These are phyloP conservation scores for Catalaphyllia jardinei DNA, from an alignment of 64 coral and sea anemone genomes.

Conservation along the genomic window DNA sequence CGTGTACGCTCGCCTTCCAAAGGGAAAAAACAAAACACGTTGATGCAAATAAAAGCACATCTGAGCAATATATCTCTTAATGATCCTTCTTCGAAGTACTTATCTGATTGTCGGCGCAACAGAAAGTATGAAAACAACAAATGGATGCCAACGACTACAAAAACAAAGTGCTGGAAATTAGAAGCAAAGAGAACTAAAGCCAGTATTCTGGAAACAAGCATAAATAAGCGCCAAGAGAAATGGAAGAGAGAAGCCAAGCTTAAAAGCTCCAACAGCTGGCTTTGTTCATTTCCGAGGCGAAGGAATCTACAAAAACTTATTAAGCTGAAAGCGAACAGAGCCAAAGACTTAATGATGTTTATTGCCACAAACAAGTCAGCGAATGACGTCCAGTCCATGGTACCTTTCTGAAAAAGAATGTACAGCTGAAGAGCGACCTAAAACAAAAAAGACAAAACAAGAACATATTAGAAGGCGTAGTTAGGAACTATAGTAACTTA, in stretches of 20 bases:
- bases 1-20: conserved; percentile 5
- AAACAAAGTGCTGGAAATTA: background rate
- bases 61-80: background rate
- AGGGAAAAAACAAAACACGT: conserved; percentile 33
- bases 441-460: too few species aligned
- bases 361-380: background rate
- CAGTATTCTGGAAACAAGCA: conserved; percentile 7
- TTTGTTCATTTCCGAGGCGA: background rate
- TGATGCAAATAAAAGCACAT: background rate
- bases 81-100: background rate
- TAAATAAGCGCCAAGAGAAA: conserved; percentile 26
- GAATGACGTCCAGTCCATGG: conserved; percentile 14
- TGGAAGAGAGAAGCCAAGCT: conserved; percentile 2
- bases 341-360: conserved; percentile 22
- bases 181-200: conserved; percentile 9
- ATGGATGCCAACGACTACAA: background rate
- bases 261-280: background rate
- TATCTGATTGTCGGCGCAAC: background rate
- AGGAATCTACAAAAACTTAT: background rate
- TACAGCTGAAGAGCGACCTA: conserved; percentile 27
- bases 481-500: too few species aligned
- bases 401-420: background rate
- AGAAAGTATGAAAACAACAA: background rate
- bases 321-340: conserved; percentile 22
- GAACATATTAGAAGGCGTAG: too few species aligned